phyloP scores from a whole-genome alignment of 2,797 vertebrate genomes.

The Amniataba percoides region DNA sequence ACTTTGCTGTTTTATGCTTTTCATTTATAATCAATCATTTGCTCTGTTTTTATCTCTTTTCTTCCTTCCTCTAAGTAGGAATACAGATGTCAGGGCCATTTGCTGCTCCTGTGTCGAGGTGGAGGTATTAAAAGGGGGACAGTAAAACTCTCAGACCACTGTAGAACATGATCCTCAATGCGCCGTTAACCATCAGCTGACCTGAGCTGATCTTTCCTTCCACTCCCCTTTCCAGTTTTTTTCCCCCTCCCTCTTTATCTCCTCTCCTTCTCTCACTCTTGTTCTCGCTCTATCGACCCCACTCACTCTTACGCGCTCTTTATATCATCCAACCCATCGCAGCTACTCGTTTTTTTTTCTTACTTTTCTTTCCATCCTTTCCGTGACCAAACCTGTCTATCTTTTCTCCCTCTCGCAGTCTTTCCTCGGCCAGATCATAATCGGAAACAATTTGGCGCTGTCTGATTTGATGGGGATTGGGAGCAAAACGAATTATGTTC shows the following conservation, averaged over 20 bases:
- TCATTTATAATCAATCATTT: slow-evolving; percentile 20
- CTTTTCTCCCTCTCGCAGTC: neutral
- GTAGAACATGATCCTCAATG: slow-evolving; percentile 70
- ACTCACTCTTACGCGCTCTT: slow-evolving; percentile 9
- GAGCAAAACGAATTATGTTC: slow-evolving; percentile 15
- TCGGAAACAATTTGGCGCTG: neutral
- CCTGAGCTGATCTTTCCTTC: slow-evolving; percentile 54
- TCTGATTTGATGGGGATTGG: slow-evolving; percentile 9
- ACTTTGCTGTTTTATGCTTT: slow-evolving; percentile 23
- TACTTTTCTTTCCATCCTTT: slow-evolving; percentile 2
- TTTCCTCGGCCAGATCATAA: neutral
- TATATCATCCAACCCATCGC: neutral
- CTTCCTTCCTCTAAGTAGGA: slow-evolving; percentile 21
- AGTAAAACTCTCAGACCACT: slow-evolving; percentile 64
- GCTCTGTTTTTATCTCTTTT: slow-evolving; percentile 33
- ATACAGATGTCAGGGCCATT: slow-evolving; percentile 67
- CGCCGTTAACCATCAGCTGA: slow-evolving; percentile 62
- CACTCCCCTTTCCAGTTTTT: slow-evolving; percentile 18
- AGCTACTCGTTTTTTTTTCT: neutral
- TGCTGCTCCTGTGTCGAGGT: slow-evolving; percentile 31
- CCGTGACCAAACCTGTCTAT: neutral
- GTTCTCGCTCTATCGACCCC: slow-evolving; percentile 15
- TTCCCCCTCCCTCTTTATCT: slow-evolving; percentile 19
- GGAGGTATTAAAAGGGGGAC: slow-evolving; percentile 34
- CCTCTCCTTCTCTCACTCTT: slow-evolving; percentile 5